These are phyloP conservation scores for Rhamphomyia laevipes DNA, from an alignment of 2,888 invertebrate genomes.

Conservation along the genomic window DNA sequence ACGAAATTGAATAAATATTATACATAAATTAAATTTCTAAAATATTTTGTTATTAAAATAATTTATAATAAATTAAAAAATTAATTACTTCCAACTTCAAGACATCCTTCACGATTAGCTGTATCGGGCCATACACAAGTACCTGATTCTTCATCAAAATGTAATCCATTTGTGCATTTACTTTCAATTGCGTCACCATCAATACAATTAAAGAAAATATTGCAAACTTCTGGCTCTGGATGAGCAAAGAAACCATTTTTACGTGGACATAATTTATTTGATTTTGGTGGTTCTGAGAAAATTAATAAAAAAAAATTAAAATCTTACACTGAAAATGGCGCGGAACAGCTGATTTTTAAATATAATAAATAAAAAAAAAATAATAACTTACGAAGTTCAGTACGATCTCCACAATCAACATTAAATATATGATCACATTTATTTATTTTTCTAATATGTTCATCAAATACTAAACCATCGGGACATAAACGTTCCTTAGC, in stretches of 20 bases:
- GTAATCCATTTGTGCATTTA: slow-evolving; percentile 76
- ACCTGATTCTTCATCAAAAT: slow-evolving; percentile 80
- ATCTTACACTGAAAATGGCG: neutral
- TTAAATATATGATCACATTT: slow-evolving; percentile 90
- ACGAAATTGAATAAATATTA: neutral
- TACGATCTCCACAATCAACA: slow-evolving; percentile 79
- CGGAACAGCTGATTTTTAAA: too few relatives aligned
- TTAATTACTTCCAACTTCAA: slow-evolving; percentile 43
- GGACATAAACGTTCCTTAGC: slow-evolving; percentile 68
- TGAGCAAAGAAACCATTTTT: slow-evolving; percentile 86
- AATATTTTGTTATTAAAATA: neutral
- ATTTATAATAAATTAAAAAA: neutral
- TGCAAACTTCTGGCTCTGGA: slow-evolving; percentile 69
- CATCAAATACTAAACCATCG: slow-evolving; percentile 83
- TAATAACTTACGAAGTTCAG: slow-evolving; percentile 68
- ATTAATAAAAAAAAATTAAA: neutral
- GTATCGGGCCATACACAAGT: slow-evolving; percentile 84
- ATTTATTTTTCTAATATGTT: slow-evolving; percentile 70
- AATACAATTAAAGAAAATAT: slow-evolving; percentile 81
- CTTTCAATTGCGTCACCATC: slow-evolving; percentile 70
- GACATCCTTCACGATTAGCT: slow-evolving; percentile 64
- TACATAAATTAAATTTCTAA: neutral
- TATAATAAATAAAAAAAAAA: neutral
- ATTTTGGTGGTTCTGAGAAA: slow-evolving; percentile 63
- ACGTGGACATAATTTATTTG: slow-evolving; percentile 60